Percentiles rank a stretch among this genome's conserved stretches.
Evolutionary conservation across 2,113 vertebrate genomes (phyloP).

Genomic region (Pristiophorus japonicus): DNA sequence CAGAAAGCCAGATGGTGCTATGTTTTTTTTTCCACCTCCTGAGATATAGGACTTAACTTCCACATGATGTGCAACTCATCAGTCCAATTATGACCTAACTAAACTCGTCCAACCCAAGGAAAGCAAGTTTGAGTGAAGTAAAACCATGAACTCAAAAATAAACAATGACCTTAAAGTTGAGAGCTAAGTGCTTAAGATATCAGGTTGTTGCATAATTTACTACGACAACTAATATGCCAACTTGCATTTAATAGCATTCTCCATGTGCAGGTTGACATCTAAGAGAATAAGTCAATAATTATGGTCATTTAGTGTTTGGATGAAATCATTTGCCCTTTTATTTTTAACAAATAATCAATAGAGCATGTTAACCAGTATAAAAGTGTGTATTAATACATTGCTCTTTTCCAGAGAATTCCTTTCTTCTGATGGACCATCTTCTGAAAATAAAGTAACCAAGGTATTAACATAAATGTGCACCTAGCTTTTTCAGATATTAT

Average conservation of each 20-base stretch:
- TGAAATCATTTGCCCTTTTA: neutral
- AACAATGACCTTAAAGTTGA: neutral
- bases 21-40: neutral
- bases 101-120: neutral
- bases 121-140: neutral
- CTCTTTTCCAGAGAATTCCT: constrained; percentile 11
- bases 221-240: neutral
- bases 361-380: neutral
- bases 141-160: neutral
- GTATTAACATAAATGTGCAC: neutral
- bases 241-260: neutral
- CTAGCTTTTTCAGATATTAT: neutral
- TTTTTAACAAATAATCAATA: neutral
- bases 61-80: neutral
- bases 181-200: neutral
- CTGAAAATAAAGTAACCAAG: constrained; percentile 32
- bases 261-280: neutral
- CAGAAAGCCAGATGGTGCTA: neutral
- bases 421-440: neutral
- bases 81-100: neutral
- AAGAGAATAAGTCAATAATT: neutral
- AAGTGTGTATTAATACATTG: neutral
- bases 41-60: neutral
- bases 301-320: neutral
- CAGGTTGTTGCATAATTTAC: neutral